phyloP scores from a whole-genome alignment of 2,888 invertebrate genomes.

The Caenorhabditis sp. region DNA sequence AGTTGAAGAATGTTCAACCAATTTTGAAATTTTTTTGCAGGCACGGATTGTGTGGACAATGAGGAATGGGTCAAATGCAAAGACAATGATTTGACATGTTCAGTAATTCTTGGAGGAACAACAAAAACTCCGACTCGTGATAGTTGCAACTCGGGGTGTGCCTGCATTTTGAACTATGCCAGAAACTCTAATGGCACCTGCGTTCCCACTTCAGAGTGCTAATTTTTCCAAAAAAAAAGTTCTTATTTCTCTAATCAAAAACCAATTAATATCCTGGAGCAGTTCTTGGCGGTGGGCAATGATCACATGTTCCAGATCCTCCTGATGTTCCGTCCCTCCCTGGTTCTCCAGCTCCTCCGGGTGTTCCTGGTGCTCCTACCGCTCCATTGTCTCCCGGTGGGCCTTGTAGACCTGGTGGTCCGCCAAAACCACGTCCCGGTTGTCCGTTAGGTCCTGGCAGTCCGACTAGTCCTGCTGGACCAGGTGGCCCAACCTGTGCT shows the following conservation, averaged over 20 bases:
- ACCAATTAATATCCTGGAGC: constrained; percentile 45
- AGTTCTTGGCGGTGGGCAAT: constrained; percentile 49
- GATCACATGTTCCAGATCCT: constrained; percentile 41
- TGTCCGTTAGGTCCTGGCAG: constrained; percentile 33
- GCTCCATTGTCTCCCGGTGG: constrained; percentile 38
- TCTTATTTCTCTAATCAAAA: too few relatives aligned
- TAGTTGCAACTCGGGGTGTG: constrained; percentile 25
- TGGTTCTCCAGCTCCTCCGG: constrained; percentile 29
- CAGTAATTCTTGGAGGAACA: neutral
- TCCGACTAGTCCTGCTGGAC: constrained; percentile 37
- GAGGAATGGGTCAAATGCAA: constrained; percentile 36
- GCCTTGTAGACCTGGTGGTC: constrained; percentile 45
- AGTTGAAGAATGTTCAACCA: neutral
- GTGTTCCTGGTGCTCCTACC: constrained; percentile 31
- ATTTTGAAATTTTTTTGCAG: neutral
- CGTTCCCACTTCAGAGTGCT: constrained; percentile 15
- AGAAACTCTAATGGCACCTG: constrained; percentile 21
- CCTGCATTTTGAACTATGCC: constrained; percentile 12
- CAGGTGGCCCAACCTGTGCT: constrained; percentile 31
- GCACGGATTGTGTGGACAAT: constrained; percentile 16
- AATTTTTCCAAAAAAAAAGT: too few relatives aligned
- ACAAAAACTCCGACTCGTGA: constrained; percentile 5
- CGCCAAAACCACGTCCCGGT: constrained; percentile 41
- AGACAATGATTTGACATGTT: constrained; percentile 4
- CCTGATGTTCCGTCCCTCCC: constrained; percentile 38